Evolutionary conservation across 2,888 invertebrate genomes (phyloP), one percentile per base, ranked within the genome.

Genomic region (Lasioglossum morio): DNA sequence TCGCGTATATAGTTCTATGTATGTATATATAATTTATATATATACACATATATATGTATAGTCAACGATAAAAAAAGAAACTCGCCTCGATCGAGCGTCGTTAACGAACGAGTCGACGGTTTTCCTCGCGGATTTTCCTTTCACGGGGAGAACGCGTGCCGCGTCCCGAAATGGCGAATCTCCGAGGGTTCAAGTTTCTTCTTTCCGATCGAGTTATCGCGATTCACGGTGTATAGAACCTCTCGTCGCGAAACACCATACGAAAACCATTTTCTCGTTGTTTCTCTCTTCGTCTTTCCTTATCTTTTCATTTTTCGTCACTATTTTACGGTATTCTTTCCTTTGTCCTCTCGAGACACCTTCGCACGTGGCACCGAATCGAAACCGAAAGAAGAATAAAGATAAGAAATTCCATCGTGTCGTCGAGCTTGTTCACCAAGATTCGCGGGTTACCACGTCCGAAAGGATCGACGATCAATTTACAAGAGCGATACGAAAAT

Each of bases 31-130:
- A 14, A 79, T 82, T 60, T 74, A 72, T 72, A 75, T 43, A 19
- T 83, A 27, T 72, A 81, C 82, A 79, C 82, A 34, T 83, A 43
- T 76, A 63, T 86, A 81, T 84, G 72, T 85, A 82, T 86, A 87
- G 79, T 86, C 81, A 84, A 86, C 85, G 88, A 86, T 87, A 84
- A 87, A 89, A 88, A 88, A 78, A 53, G 57, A 75, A 60, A 53
- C 74, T 84, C 53, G 82, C 27, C 66, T 57, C 77, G 84, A 84
- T 85, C 81, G 76, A 81, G 84, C 77, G 46, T 86, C 77, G 83
- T 83, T 78, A 69, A 73, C 73, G 66, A 69, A 78, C 72, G 53
- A 27, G 30, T 34, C 46, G 10, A 63, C 23, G 30, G 66, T 37
- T 23, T 23, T 37, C 23, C 34, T 34, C 66, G 66, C 34, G 34